A percentile compares a stretch with the other conserved stretches of the same genome.
Evolutionary conservation across 2,797 vertebrate genomes (phyloP).

Genomic region (Megalops cyprinoides): DNA sequence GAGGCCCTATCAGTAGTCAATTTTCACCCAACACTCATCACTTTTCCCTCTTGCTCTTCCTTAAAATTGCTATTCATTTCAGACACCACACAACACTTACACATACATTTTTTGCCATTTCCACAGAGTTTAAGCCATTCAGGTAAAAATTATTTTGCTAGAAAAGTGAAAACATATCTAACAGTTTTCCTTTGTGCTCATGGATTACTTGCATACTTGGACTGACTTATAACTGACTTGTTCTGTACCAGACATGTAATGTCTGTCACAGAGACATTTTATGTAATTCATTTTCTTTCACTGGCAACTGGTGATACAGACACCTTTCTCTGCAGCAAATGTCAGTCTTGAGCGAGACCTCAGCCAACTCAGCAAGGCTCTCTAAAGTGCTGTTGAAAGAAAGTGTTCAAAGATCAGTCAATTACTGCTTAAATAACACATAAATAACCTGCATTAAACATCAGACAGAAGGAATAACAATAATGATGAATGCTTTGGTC

Average conservation of each 20-base stretch:
- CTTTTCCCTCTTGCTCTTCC: not conserved
- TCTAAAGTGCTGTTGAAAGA: constrained; percentile 36
- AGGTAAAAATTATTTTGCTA: not conserved
- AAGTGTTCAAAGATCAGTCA: constrained; percentile 18
- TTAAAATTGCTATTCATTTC: not conserved
- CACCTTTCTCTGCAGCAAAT: constrained; percentile 41
- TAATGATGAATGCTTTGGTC: no score
- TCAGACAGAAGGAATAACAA: constrained; percentile 34
- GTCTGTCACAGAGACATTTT: constrained; percentile 24
- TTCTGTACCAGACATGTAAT: constrained; percentile 23
- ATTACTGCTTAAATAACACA: constrained; percentile 34
- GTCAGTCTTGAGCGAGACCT: constrained; percentile 36
- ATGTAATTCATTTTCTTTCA: not conserved
- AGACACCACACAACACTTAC: not conserved
- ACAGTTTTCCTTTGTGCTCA: not conserved
- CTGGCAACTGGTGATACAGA: not conserved
- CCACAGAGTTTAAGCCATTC: not conserved
- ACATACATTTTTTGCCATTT: not conserved
- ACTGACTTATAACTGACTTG: not conserved
- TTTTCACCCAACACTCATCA: not conserved
- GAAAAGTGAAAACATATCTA: not conserved
- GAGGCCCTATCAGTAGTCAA: not conserved
- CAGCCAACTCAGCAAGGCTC: not conserved
- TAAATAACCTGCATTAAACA: constrained; percentile 27
- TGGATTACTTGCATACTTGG: no score